Base-by-base conservation (phyloP, 2,888 invertebrate species). In the Lypha dubia region DNA sequence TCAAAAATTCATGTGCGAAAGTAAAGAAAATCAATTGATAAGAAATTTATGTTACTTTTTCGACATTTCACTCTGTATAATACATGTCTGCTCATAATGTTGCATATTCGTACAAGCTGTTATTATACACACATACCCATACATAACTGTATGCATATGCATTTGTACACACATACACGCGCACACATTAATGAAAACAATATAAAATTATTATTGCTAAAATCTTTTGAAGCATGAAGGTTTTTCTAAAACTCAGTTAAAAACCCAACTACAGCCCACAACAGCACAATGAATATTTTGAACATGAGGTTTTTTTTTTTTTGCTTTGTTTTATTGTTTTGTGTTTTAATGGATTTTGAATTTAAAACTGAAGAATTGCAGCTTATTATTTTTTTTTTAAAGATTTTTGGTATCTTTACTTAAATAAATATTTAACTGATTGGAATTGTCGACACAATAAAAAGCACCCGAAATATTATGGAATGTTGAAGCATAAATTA, bases 171-270 rank as follows among this genome's bases (percentile, higher is more conserved):
- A 13, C 8, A 4, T 49, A 11, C 67, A 51, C 17, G 56, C 8
- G 41, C 11, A 32, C 11, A 2, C 3, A 51, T 15, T 20, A 9
- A 28, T n/a, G 24, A 51, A 44, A 62, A 44, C n/a, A 53, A 24
- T 67, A 24, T n/a, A 76, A 62, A 62, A 63, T 24, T 76, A 60
- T 73, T 76, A 65, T 79, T 79, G 62, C 83, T 79, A 60, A 84
- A 79, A 79, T 70, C 75, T 84, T 80, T 86, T 86, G 70, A 84
- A 60, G 79, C 86, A 83, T 86, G 86, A 86, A 86, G 86, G 86
- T 76, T 76, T 79, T 60, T 68, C 53, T 46, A 73, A n/a, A 62
- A 35, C 67, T 71, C n/a, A 53, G 58, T 60, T n/a, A n/a, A 70
- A 70, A 79, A 70, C 13, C 35, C 8, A 73, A 38, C 38, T 13